Conservation (phyloP, 2,113 vertebrate species). For the Coracopsis vasa region DNA sequence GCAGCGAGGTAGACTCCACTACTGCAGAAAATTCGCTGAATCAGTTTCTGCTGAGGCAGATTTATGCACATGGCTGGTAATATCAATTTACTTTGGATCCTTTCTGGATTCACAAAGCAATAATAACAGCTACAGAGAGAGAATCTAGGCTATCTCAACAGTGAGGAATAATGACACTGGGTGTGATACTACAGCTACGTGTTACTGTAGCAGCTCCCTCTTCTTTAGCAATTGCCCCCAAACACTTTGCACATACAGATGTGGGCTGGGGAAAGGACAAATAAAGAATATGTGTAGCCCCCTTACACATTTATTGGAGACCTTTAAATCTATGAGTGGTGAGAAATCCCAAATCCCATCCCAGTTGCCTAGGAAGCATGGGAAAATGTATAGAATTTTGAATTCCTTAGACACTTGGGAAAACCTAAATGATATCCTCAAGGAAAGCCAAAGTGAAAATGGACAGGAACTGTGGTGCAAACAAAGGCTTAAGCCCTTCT, state of each 20-base stretch:
- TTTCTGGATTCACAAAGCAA: conserved; percentile 1
- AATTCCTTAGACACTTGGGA: not conserved
- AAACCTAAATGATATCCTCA: not conserved
- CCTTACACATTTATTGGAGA: not conserved
- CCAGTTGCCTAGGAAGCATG: not conserved
- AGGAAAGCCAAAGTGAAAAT: not conserved
- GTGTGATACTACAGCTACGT: not conserved
- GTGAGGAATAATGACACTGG: not conserved
- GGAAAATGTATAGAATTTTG: not conserved
- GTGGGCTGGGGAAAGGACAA: not conserved
- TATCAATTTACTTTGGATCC: conserved; percentile 6
- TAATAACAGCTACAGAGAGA: not conserved
- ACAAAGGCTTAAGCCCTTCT: not conserved
- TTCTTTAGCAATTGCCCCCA: not conserved
- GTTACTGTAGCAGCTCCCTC: not conserved
- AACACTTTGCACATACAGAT: not conserved
- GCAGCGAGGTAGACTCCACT: not conserved
- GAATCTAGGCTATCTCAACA: not conserved
- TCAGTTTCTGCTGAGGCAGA: conserved; percentile 27
- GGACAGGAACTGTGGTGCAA: not conserved
- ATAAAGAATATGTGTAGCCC: not conserved
- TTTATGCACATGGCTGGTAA: not conserved
- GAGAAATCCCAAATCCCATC: not conserved
- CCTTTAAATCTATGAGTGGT: not conserved
- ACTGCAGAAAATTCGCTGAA: not conserved